Conservation (phyloP, 2,113 vertebrate species). For the Athene cunicularia region DNA sequence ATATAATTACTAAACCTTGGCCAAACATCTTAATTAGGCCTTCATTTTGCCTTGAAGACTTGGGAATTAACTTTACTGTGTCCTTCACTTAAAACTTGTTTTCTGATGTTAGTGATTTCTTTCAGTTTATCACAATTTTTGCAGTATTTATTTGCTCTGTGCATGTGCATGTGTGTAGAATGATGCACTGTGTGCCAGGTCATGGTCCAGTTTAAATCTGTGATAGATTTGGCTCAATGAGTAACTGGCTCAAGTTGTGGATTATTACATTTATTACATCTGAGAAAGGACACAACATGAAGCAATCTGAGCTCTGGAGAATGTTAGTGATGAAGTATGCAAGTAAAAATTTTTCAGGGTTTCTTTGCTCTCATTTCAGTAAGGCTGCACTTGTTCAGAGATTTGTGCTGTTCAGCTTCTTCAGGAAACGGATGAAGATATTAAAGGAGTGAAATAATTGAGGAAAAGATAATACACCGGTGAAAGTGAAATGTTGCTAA, state of each 20-base stretch:
- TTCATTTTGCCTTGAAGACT: background rate
- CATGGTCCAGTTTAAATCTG: background rate
- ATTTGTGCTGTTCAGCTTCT: background rate
- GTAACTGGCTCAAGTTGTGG: background rate
- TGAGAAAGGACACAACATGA: background rate
- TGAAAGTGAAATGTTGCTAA: background rate
- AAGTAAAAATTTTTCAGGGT: background rate
- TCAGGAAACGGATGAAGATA: background rate
- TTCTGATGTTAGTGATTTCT: background rate
- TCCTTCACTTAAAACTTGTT: background rate
- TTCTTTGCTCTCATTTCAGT: background rate
- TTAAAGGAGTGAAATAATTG: background rate
- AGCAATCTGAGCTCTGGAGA: background rate
- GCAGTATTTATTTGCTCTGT: background rate
- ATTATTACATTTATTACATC: background rate
- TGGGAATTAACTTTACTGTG: background rate
- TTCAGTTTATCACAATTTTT: background rate
- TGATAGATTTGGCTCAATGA: background rate
- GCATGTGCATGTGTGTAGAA: fast-evolving
- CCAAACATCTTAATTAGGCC: conserved; percentile 28
- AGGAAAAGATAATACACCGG: background rate
- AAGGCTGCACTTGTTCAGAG: background rate
- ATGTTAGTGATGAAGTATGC: background rate
- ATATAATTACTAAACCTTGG: background rate
- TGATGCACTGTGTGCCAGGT: background rate